Base-by-base conservation (phyloP, 2,113 vertebrate species). In the Stictonetta naevosa region DNA sequence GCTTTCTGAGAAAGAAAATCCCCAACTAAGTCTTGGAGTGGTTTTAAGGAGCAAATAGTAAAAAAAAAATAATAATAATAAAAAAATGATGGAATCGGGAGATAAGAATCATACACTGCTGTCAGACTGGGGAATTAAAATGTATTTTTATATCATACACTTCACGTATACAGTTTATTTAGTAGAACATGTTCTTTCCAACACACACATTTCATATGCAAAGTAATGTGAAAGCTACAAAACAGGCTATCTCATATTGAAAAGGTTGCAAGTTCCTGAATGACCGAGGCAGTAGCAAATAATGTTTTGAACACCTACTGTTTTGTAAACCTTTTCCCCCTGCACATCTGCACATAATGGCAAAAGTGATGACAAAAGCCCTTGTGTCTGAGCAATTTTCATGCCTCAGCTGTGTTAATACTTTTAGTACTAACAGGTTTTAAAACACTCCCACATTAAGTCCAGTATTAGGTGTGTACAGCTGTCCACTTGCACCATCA, bases 241-340 rank as follows among this genome's bases (percentile, higher is more conserved):
- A 86, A 86, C 53, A 95, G 8, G 21, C 56, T 80, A 40, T 44
- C 31, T 52, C 21, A 19, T 78, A 72, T 1, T 12, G 68, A 92
- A 92, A 95, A 93, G 34, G 21, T 36, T 88, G 55, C 42, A 74
- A 17, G 31, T 83, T 92, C 86, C 93, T 86, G 59, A 69, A 66
- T 62, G 34, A 87, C 38, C 0, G 3, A 69, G 36, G 19, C 50
- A 62, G 44, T 50, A 71, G 36, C 12, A 77, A 88, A 42, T 60
- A 60, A 85, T 17, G 11, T 55, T 92, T 88, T 83, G 59, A 85
- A 90, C 92, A 80, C 46, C 25, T 44, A 11, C 48, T 83, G 13
- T 33, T 90, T 80, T 83, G 60, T 56, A 81, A 74, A 83, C 33
- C 5, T 71, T 28, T 50, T 92, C n/a, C 8, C 69, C 40, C 90